Evolutionary conservation across 2,888 invertebrate genomes (phyloP), one percentile per base, ranked within the genome.

Genomic region (Diachrysia chrysitis): DNA sequence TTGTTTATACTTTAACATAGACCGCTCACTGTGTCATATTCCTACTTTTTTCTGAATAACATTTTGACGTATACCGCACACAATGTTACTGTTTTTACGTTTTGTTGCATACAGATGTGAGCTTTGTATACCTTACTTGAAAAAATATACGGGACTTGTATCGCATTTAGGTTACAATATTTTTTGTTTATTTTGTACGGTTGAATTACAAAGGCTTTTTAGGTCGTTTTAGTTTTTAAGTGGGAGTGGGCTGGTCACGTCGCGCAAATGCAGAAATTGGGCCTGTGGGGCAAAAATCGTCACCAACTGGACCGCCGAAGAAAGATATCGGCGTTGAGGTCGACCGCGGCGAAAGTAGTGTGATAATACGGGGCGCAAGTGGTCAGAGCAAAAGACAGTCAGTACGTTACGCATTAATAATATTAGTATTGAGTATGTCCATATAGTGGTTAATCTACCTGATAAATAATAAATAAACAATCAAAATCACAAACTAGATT

Each of bases 31-130:
- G 42, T 42, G 42, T 0, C 42, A 42, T 6, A 42, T 42, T 42
- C 42, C n/a, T n/a, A 42, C n/a, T 42, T 42, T 37, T 42, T n/a
- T 0, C n/a, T 42, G 42, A 42, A 42, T 42, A 42, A n/a, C n/a
- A n/a, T 42, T 42, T 42, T 42, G 42, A 42, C n/a, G n/a, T 37
- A 37, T 42, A 42, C 42, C n/a, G n/a, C 5, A 5, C 42, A n/a
- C n/a, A 42, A 42, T 37, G 37, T 16, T 16, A 37, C 37, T 37
- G 14, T 42, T 42, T 42, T 42, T 42, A 42, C n/a, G 42, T 42
- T 42, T 42, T 42, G 16, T 42, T n/a, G 42, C n/a, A 42, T 42
- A 42, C n/a, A n/a, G n/a, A 42, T 42, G 42, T 42, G n/a, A n/a
- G 42, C 7, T 42, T 42, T 42, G 42, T n/a, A 42, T n/a, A 7